phyloP scores from a whole-genome alignment of 2,113 vertebrate genomes.

The Sigmodon hispidus region DNA sequence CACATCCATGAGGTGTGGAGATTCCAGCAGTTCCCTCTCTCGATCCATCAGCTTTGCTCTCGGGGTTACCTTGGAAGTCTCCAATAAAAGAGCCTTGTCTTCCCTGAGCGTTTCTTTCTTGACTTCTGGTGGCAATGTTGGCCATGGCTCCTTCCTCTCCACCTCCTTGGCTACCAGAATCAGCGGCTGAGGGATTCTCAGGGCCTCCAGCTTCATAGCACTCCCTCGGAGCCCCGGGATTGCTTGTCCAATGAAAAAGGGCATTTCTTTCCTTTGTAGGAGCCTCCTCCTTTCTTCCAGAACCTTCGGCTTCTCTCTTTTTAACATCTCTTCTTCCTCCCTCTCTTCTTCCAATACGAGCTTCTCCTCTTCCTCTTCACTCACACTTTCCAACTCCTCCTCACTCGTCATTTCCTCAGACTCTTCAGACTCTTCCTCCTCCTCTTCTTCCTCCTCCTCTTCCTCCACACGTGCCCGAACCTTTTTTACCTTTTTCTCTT shows the following conservation, averaged over 20 bases:
- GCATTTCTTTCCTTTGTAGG: neutral
- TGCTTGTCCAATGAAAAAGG: neutral
- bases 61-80: neutral
- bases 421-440: neutral
- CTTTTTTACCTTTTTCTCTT: too few relatives aligned
- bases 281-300: neutral
- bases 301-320: constrained; percentile 15
- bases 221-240: neutral
- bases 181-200: neutral
- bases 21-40: neutral
- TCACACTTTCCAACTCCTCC: neutral
- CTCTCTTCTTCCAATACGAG: neutral
- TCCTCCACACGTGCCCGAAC: too few relatives aligned
- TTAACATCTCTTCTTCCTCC: neutral
- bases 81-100: neutral
- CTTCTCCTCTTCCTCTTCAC: neutral
- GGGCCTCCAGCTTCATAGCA: neutral
- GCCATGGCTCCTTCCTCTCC: neutral
- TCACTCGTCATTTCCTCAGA: neutral
- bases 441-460: rapidly evolving
- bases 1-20: neutral
- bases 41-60: neutral
- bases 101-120: neutral
- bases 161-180: neutral
- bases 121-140: neutral